phyloP scores from a whole-genome alignment of 2,113 vertebrate genomes.

The Grammomys dolichurus region DNA sequence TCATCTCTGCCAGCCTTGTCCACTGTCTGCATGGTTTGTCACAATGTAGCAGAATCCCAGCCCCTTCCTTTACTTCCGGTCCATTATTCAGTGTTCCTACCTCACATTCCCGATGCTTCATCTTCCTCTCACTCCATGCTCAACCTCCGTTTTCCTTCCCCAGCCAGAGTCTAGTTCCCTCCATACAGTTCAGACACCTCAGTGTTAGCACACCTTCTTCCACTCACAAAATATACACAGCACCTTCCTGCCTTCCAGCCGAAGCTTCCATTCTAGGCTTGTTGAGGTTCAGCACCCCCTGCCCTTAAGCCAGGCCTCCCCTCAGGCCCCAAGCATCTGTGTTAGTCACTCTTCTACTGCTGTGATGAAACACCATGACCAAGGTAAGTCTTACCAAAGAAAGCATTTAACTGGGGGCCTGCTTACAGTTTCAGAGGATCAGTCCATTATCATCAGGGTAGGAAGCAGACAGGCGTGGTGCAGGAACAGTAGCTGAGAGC shows the following conservation, averaged over 20 bases:
- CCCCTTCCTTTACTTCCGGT: accelerated
- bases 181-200: background rate
- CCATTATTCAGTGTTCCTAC: accelerated
- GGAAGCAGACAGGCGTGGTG: background rate
- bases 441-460: background rate
- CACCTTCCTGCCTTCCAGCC: background rate
- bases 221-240: background rate
- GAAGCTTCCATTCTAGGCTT: background rate
- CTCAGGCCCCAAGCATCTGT: background rate
- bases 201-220: background rate
- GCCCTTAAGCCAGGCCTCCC: background rate
- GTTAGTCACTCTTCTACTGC: background rate
- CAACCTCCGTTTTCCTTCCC: accelerated
- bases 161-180: background rate
- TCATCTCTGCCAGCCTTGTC: background rate
- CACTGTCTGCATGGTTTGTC: background rate
- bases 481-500: background rate
- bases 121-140: background rate
- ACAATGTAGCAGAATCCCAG: background rate
- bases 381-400: background rate
- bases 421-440: background rate
- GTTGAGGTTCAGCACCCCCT: background rate
- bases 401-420: background rate
- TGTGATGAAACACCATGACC: background rate
- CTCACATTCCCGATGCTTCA: background rate